Conservation (phyloP, 2,113 vertebrate genomes). For the Brachyhypopomus gauderio region DNA sequence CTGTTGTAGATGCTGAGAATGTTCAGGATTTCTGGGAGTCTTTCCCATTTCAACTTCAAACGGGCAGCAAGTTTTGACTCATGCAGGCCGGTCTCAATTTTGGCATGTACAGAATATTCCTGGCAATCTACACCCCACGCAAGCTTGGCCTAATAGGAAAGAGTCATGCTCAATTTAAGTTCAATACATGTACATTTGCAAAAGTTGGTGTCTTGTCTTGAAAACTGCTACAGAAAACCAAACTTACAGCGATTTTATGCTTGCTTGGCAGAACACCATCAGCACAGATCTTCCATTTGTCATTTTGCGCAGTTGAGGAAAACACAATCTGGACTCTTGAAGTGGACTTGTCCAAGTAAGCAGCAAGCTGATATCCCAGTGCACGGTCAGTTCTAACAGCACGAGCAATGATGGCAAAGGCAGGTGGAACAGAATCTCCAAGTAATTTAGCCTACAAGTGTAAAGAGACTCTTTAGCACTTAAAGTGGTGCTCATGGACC, state of each 20-base stretch:
- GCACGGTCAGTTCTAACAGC: constrained; percentile 66
- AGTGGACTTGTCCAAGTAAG: constrained; percentile 66
- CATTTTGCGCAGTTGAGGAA: constrained; percentile 68
- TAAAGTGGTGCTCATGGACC: background rate
- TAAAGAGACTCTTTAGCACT: constrained; percentile 11
- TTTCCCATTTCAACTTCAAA: constrained; percentile 72
- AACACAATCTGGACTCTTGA: constrained; percentile 74
- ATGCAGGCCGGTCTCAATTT: constrained; percentile 67
- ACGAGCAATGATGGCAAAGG: constrained; percentile 69
- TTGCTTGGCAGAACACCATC: constrained; percentile 73
- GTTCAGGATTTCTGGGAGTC: constrained; percentile 65
- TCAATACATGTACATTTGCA: too few relatives aligned
- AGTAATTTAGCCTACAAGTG: constrained; percentile 71
- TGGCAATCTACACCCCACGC: constrained; percentile 73
- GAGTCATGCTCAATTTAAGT: background rate
- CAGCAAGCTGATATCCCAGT: constrained; percentile 73
- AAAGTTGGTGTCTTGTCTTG: background rate
- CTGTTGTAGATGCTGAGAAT: constrained; percentile 56
- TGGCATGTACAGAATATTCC: constrained; percentile 66
- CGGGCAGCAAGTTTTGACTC: constrained; percentile 66
- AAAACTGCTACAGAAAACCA: background rate
- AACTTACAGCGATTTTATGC: constrained; percentile 78
- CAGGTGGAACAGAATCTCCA: constrained; percentile 64
- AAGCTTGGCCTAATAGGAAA: constrained; percentile 64
- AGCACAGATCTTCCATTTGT: constrained; percentile 78